Base-by-base conservation (phyloP, 2,113 vertebrate genomes). In the Ochotona curzoniae region DNA sequence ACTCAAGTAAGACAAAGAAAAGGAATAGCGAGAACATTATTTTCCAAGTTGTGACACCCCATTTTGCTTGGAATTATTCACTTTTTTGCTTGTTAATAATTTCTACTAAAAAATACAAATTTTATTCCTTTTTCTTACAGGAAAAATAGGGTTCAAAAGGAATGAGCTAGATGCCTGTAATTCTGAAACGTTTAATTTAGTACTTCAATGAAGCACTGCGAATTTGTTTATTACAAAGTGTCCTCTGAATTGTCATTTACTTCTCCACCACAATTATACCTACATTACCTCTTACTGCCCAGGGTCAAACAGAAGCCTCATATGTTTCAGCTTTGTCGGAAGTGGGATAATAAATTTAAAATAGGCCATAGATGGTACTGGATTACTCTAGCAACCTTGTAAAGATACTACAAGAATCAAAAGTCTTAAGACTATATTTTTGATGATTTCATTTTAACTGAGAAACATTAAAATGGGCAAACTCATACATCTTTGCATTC, bases 381-480 rank as follows among this genome's bases (percentile, higher is more conserved):
- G 54, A 47, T 63, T 64, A 35, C n/a, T 23, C 93, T 64, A 51
- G 63, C n/a, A 67, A 44, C 83, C 57, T 87, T 69, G 88, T 70
- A 88, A 70, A 81, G 0, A 70, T 32, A 90, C 13, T 71, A 15
- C 1, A 57, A 82, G 51, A 74, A 57, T n/a, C 32, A 90, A 93
- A 92, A 7, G 12, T 70, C 38, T 15, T 64, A 26, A 83, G 32
- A 69, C 7, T 47, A 79, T 38, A 80, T 23, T 23, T 93, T 74
- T 64, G 7, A 90, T 71, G 32, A 75, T 57, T 44, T 93, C n/a
- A 69, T 49, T 26, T 57, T 71, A n/a, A 64, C 30, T n/a, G n/a
- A 83, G 64, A 81, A 93, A 76, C 10, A n/a, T 32, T 75, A 70
- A 93, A 74, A 49, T 83, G 69, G 64, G 73, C 13, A 86, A 14